Evolutionary conservation across 2,888 invertebrate species (phyloP).

Genomic region (Rambutsinella grinnellia): DNA sequence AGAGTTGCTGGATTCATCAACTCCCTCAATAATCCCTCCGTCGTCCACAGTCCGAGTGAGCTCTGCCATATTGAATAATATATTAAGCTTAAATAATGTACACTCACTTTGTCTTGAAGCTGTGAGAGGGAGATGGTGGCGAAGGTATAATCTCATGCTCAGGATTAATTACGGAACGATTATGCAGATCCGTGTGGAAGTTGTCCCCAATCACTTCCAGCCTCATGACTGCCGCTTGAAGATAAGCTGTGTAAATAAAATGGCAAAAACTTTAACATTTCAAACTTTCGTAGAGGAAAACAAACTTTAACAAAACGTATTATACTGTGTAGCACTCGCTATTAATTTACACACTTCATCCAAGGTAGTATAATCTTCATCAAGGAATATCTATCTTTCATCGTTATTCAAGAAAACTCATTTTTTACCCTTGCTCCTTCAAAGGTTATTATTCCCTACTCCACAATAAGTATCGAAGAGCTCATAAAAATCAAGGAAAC

Average conservation of each 20-base stretch:
- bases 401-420: neutral
- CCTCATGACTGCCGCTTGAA: slow-evolving; percentile 66
- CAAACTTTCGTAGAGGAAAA: neutral
- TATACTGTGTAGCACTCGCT: too few relatives aligned
- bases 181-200: slow-evolving; percentile 64
- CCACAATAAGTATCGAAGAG: too few relatives aligned
- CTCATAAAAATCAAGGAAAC: slow-evolving; percentile 14
- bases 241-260: slow-evolving; percentile 54
- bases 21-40: too few relatives aligned
- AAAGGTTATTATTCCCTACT: too few relatives aligned
- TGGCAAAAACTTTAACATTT: neutral
- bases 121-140: slow-evolving; percentile 51
- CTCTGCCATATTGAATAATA: too few relatives aligned
- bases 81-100: neutral
- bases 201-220: slow-evolving; percentile 65
- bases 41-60: too few relatives aligned
- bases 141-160: slow-evolving; percentile 60
- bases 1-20: too few relatives aligned
- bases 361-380: too few relatives aligned
- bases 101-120: slow-evolving; percentile 61
- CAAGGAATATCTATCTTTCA: too few relatives aligned
- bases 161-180: slow-evolving; percentile 62
- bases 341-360: too few relatives aligned
- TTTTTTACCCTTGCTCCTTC: neutral
- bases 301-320: neutral